phyloP scores from a whole-genome alignment of 2,888 invertebrate genomes.

The Eurytoma californica region DNA sequence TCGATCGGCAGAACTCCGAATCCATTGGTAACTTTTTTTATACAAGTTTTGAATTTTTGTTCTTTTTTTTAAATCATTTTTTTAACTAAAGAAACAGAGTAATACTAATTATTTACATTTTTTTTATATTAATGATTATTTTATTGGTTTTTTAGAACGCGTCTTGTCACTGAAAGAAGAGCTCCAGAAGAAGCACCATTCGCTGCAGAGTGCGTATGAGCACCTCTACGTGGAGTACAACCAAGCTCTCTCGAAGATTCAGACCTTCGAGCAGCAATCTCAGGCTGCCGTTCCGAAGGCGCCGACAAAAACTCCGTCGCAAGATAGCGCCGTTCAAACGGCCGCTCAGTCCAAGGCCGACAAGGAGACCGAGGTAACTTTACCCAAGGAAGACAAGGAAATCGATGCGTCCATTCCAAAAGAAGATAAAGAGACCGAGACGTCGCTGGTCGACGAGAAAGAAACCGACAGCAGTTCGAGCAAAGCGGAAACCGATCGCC shows the following conservation, averaged over 20 bases:
- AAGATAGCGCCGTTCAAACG: conserved; percentile 46
- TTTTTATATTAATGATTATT: neutral
- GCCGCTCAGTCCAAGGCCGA: conserved; percentile 21
- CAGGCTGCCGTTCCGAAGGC: conserved; percentile 30
- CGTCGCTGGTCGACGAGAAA: too few relatives aligned
- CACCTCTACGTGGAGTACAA: conserved; percentile 70
- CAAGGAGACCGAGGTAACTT: conserved; percentile 44
- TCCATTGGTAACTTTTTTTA: conserved; percentile 77
- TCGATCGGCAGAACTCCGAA: conserved; percentile 84
- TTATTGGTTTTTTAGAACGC: conserved; percentile 67
- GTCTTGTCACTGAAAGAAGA: conserved; percentile 73
- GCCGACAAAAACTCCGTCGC: conserved; percentile 20
- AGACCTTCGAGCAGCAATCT: conserved; percentile 49
- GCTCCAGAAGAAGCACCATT: conserved; percentile 77
- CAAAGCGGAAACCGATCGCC: too few relatives aligned
- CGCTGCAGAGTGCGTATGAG: conserved; percentile 78
- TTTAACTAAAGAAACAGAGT: too few relatives aligned
- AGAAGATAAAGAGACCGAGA: conserved; percentile 43
- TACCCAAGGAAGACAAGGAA: conserved; percentile 16
- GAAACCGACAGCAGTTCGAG: conserved; percentile 51
- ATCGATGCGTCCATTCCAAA: conserved; percentile 2
- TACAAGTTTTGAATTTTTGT: neutral
- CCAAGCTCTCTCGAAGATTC: conserved; percentile 68
- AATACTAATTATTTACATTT: neutral
- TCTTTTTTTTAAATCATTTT: too few relatives aligned